These are phyloP conservation scores for Wiebesia pumilae DNA, from an alignment of 1,140 invertebrate species.

Conservation along the genomic window DNA sequence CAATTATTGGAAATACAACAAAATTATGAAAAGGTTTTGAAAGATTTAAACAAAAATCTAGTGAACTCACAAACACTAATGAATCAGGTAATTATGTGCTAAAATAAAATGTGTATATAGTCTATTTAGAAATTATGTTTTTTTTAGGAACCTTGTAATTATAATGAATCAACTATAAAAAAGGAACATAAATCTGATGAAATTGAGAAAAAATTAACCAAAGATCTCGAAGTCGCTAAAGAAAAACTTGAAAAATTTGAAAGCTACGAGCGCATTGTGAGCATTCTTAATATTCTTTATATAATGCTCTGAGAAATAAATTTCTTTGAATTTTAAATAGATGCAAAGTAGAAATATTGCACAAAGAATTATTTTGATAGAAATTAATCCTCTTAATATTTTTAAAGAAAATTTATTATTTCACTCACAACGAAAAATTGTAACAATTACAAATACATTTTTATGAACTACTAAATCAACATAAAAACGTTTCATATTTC, in stretches of 20 bases:
- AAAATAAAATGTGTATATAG: not conserved
- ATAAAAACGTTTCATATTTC: not conserved
- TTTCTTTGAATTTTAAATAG: not conserved
- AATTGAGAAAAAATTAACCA: conserved; percentile 55
- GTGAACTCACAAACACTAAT: not conserved
- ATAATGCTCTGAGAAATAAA: not conserved
- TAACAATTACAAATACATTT: not conserved
- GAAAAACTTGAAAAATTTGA: conserved; percentile 57
- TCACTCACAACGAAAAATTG: not conserved
- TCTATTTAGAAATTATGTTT: not conserved
- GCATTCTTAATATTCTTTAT: not conserved
- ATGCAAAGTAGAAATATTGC: not conserved
- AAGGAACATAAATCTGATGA: conserved; percentile 55
- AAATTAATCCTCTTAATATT: too few relatives aligned
- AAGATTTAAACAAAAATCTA: not conserved
- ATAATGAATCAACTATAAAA: conserved; percentile 53
- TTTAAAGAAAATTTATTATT: too few relatives aligned
- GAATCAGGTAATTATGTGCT: not conserved
- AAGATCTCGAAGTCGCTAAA: conserved; percentile 58
- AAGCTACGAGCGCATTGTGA: conserved; percentile 40
- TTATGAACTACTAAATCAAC: not conserved
- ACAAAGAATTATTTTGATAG: not conserved
- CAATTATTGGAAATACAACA: conserved; percentile 57
- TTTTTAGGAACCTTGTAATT: conserved; percentile 60
- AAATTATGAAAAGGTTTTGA: conserved; percentile 55